These are phyloP conservation scores for Galendromus occidentalis DNA, from an alignment of 1,140 invertebrate genomes.

Conservation along the genomic window DNA sequence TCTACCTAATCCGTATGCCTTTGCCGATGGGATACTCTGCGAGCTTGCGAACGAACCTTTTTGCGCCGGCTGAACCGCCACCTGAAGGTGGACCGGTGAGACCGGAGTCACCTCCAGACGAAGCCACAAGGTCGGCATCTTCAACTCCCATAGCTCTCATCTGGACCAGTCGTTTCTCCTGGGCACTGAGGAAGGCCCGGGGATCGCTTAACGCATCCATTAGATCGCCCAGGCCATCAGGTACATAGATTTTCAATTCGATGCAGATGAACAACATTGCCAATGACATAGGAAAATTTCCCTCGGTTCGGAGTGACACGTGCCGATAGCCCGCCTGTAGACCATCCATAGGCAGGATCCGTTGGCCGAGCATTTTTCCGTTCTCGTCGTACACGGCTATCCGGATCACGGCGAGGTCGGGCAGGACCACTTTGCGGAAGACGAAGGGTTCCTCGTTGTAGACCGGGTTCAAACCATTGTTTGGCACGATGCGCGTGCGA, in stretches of 20 bases:
- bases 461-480: constrained; percentile 88
- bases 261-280: constrained; percentile 98
- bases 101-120: constrained; percentile 2
- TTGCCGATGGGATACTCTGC: too few relatives aligned
- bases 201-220: constrained; percentile 95
- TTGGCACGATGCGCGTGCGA: constrained; percentile 78
- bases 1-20: too few relatives aligned
- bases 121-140: constrained; percentile 36
- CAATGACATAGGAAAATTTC: constrained; percentile 94
- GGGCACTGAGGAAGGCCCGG: constrained; percentile 69
- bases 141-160: constrained; percentile 87
- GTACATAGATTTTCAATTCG: constrained; percentile 97
- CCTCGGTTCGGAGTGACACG: constrained; percentile 89
- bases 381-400: constrained; percentile 99
- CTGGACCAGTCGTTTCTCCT: constrained; percentile 65
- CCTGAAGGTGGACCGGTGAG: constrained; percentile 1
- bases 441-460: constrained; percentile 97
- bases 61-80: constrained; percentile 2
- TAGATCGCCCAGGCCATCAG: constrained; percentile 94
- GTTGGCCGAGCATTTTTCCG: constrained; percentile 83
- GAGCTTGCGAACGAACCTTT: background rate
- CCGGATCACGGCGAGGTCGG: constrained; percentile 85
- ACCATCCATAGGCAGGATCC: constrained; percentile 91
- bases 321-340: constrained; percentile 65
- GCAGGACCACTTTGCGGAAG: constrained; percentile 92